These are phyloP conservation scores for Phrynosoma blainvillii DNA, from an alignment of 2,113 vertebrate species.

Conservation along the genomic window DNA sequence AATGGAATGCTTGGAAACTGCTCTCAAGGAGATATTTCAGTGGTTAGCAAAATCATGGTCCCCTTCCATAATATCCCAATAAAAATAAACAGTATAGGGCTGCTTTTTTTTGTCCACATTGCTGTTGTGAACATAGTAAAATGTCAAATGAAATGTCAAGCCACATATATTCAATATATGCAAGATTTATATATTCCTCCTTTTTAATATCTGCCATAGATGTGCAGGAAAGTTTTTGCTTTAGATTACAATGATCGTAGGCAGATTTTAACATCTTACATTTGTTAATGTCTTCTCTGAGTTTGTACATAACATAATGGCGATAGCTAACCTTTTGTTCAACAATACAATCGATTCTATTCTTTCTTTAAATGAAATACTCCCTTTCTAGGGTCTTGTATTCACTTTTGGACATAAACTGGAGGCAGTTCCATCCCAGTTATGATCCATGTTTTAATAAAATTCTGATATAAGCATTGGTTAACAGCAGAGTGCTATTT, in stretches of 20 bases:
- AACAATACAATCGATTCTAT: neutral
- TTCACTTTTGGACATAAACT: neutral
- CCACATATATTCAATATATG: neutral
- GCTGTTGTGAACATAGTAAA: neutral
- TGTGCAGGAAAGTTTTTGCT: constrained; percentile 2
- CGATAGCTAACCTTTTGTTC: neutral
- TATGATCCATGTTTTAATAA: constrained; percentile 3
- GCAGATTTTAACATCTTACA: rapidly evolving
- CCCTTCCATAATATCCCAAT: neutral
- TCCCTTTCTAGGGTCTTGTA: neutral
- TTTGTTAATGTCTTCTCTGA: neutral
- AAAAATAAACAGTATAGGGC: constrained; percentile 36
- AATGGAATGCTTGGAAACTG: constrained; percentile 53
- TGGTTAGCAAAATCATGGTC: constrained; percentile 38
- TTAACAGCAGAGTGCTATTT: rapidly evolving
- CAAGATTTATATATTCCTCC: neutral
- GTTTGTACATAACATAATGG: neutral
- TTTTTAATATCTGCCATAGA: neutral
- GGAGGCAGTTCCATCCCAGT: neutral
- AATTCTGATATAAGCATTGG: neutral
- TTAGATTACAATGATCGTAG: rapidly evolving
- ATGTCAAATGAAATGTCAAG: constrained; percentile 22
- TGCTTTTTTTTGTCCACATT: constrained; percentile 28
- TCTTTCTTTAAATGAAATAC: constrained; percentile 16
- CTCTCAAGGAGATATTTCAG: constrained; percentile 55